Conservation (phyloP, 2,888 invertebrate genomes). For the Agriopis aurantiaria region DNA sequence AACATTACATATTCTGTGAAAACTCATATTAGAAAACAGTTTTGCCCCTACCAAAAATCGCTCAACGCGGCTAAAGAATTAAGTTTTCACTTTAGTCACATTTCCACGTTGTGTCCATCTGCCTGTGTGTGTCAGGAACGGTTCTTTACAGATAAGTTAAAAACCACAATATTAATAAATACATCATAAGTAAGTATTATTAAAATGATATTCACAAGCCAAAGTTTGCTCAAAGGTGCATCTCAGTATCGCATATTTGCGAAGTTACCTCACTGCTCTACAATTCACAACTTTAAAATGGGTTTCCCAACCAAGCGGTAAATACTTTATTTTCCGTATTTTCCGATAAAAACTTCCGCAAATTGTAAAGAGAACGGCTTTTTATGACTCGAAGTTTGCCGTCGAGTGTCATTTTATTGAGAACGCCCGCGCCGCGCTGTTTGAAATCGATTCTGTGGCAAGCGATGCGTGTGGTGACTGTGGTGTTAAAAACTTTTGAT, state of each 20-base stretch:
- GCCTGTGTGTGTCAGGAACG: no score
- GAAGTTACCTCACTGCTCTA: conserved; percentile 33
- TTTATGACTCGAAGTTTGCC: conserved; percentile 63
- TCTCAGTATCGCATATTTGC: conserved; percentile 17
- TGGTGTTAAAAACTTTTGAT: conserved; percentile 42
- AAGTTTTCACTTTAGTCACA: no score
- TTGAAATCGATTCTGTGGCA: conserved; percentile 55
- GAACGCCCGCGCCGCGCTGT: conserved; percentile 46
- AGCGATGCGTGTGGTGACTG: conserved; percentile 36
- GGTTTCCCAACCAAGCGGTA: conserved; percentile 49
- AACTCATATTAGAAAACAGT: no score
- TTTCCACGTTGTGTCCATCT: no score
- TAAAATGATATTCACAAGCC: no score
- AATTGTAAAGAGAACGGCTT: conserved; percentile 61
- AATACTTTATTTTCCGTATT: conserved; percentile 46
- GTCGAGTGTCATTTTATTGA: conserved; percentile 63
- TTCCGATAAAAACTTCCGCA: conserved; percentile 54
- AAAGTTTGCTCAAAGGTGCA: no score
- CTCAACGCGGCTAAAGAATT: no score
- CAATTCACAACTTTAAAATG: conserved; percentile 39
- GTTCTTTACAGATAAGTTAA: no score
- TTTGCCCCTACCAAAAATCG: no score
- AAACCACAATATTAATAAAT: no score
- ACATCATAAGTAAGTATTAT: no score
- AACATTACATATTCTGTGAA: no score